These are phyloP conservation scores for Pachydiplax longipennis DNA, from an alignment of 2,888 invertebrate species.

Conservation along the genomic window DNA sequence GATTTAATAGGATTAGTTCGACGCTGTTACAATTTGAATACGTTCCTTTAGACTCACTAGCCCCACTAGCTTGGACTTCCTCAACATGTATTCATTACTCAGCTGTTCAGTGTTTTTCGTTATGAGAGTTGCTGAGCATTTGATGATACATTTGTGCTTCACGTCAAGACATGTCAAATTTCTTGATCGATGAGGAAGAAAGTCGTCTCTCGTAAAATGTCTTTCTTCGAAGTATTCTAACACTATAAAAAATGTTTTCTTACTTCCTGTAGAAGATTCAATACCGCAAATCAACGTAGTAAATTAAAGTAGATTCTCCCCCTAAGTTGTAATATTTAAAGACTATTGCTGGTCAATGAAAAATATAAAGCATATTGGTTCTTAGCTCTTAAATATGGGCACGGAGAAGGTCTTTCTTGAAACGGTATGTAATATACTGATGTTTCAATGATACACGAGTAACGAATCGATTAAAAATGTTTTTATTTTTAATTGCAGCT, in stretches of 20 bases:
- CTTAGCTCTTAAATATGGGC: not conserved
- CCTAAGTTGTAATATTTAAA: not conserved
- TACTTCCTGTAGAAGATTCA: not conserved
- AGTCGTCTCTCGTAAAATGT: not conserved
- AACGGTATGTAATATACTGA: not conserved
- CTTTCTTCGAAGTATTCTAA: not conserved
- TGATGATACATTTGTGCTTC: not conserved
- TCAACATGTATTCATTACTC: not conserved
- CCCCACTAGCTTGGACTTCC: too few species aligned
- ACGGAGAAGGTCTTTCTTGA: not conserved
- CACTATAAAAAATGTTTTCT: not conserved
- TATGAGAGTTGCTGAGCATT: not conserved
- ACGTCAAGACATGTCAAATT: not conserved
- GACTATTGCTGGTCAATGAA: not conserved
- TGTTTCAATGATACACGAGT: not conserved
- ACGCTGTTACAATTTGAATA: too few species aligned
- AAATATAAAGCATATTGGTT: not conserved
- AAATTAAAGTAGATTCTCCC: not conserved
- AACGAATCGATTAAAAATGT: not conserved
- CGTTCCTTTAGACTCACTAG: too few species aligned
- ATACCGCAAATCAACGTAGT: not conserved
- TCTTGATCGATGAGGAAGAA: not conserved
- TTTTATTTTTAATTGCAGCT: not conserved
- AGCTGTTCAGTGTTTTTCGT: not conserved
- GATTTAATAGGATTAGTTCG: too few species aligned